These are phyloP conservation scores for Pogonocherus hispidulus DNA, from an alignment of 2,888 invertebrate species.

Conservation along the genomic window DNA sequence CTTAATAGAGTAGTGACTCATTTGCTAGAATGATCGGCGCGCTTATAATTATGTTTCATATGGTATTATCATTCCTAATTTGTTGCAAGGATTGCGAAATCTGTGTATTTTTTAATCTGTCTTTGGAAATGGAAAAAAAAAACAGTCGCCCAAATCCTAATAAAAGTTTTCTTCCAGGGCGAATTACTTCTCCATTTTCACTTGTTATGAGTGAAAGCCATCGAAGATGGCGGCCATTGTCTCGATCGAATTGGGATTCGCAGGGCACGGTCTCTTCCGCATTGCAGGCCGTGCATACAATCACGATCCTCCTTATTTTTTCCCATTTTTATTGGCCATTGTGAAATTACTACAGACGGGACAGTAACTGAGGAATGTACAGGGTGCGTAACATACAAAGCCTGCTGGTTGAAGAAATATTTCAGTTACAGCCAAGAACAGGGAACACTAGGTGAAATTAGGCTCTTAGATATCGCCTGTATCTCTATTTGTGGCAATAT, in stretches of 20 bases:
- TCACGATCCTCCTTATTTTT: conserved; percentile 29
- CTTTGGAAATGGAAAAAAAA: background rate
- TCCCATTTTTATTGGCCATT: conserved; percentile 23
- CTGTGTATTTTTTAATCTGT: too few species aligned
- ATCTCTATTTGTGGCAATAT: too few species aligned
- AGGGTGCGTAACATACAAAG: background rate
- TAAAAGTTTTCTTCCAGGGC: conserved; percentile 31
- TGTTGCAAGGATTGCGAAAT: too few species aligned
- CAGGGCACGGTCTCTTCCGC: conserved; percentile 24
- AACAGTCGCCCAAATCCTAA: background rate
- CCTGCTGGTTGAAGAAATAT: too few species aligned
- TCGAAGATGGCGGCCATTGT: background rate
- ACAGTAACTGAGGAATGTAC: background rate
- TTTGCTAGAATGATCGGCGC: too few species aligned
- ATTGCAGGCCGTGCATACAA: conserved; percentile 22
- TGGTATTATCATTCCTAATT: too few species aligned
- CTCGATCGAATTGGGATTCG: conserved; percentile 19
- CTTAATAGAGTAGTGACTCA: too few species aligned
- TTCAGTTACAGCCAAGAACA: too few species aligned
- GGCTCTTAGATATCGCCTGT: too few species aligned
- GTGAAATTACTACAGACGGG: conserved; percentile 17
- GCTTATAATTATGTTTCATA: too few species aligned
- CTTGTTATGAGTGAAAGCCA: conserved; percentile 26
- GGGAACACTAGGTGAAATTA: too few species aligned
- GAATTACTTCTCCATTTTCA: conserved; percentile 39